Conservation (phyloP, 2,888 invertebrate species). For the Chymomyza procnemis region DNA sequence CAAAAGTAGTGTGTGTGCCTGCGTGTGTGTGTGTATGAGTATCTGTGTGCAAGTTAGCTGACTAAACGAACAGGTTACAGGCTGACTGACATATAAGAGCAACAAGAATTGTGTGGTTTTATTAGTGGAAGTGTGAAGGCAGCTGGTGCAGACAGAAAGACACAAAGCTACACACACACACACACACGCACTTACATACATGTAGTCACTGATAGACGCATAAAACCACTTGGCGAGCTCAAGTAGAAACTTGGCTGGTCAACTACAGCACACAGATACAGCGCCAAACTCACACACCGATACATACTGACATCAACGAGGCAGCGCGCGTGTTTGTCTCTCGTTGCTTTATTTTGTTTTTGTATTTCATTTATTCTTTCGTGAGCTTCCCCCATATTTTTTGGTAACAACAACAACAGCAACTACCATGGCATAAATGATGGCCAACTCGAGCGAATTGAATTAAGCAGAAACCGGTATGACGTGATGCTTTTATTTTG, state of each 20-base stretch:
- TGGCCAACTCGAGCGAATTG: constrained; percentile 43
- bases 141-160: neutral
- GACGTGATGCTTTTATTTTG: constrained; percentile 53
- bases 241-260: constrained; percentile 1
- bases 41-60: neutral
- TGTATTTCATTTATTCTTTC: constrained; percentile 41
- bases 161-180: neutral
- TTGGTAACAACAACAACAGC: constrained; percentile 13
- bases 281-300: neutral
- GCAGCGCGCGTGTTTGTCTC: constrained; percentile 51
- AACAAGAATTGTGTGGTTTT: constrained; percentile 37
- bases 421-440: constrained; percentile 28
- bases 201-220: neutral
- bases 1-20: neutral
- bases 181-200: neutral
- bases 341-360: constrained; percentile 15
- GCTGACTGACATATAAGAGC: neutral
- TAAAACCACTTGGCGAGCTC: neutral
- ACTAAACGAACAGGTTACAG: neutral
- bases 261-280: constrained; percentile 3
- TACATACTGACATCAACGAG: neutral
- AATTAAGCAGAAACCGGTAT: constrained; percentile 59
- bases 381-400: constrained; percentile 62
- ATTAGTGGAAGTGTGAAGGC: constrained; percentile 34
- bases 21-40: neutral